These are phyloP conservation scores for Andricus quercusramuli DNA, from an alignment of 2,888 invertebrate species.

Conservation along the genomic window DNA sequence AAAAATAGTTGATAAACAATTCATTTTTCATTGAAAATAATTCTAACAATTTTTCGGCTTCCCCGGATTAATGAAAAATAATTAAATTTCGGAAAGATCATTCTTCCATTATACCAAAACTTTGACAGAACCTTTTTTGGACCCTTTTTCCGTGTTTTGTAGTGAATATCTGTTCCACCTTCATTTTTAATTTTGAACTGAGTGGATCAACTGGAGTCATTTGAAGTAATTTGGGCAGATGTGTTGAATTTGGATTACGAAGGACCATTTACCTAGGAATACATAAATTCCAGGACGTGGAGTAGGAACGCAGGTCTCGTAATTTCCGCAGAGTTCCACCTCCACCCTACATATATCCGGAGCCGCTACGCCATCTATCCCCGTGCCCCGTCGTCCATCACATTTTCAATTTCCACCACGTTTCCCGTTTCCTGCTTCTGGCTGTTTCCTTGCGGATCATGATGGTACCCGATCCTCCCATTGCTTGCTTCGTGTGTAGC, in stretches of 20 bases:
- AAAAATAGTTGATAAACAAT: no score
- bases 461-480: conserved; percentile 44
- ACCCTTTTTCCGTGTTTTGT: no score
- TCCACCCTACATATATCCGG: conserved; percentile 65
- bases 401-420: conserved; percentile 79
- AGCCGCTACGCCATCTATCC: conserved; percentile 60
- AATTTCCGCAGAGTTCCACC: conserved; percentile 61
- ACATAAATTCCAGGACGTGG: conserved; percentile 56
- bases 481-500: conserved; percentile 34
- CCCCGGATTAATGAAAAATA: no score
- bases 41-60: no score
- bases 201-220: not conserved
- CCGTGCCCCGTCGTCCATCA: conserved; percentile 69
- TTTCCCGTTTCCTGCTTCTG: conserved; percentile 75
- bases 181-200: not conserved
- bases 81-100: no score
- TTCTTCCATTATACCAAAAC: no score
- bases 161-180: no score
- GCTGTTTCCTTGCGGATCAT: conserved; percentile 53
- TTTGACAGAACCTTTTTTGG: no score
- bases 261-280: conserved; percentile 48
- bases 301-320: conserved; percentile 57
- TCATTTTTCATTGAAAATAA: no score
- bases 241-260: conserved; percentile 17
- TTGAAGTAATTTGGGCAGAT: not conserved